A percentile compares a stretch with the other conserved stretches of the same genome.
phyloP scores from a whole-genome alignment of 2,888 invertebrate genomes.

The Philonicus albiceps region DNA sequence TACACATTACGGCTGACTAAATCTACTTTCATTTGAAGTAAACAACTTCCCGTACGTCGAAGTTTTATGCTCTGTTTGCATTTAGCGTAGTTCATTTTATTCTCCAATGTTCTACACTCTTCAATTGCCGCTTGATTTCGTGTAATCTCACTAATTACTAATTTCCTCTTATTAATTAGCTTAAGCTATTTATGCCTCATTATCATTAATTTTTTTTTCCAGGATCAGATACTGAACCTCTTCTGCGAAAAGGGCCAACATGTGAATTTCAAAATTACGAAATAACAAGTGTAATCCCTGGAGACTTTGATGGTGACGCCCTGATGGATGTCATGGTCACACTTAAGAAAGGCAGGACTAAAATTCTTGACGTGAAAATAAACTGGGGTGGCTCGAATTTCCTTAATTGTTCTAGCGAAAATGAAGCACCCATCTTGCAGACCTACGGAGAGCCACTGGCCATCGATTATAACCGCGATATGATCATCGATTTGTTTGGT shows the following conservation, averaged over 20 bases:
- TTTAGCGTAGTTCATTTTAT: not conserved
- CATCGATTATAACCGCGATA: slow-evolving; percentile 88
- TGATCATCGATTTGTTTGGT: slow-evolving; percentile 92
- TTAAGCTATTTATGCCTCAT: too few relatives aligned
- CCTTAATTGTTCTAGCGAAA: slow-evolving; percentile 70
- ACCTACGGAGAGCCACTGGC: slow-evolving; percentile 80
- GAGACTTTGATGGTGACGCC: slow-evolving; percentile 95
- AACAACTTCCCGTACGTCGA: not conserved
- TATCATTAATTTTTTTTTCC: too few relatives aligned
- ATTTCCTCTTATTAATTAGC: too few relatives aligned
- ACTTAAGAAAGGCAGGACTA: slow-evolving; percentile 58
- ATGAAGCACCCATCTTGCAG: slow-evolving; percentile 55
- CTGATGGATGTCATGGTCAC: slow-evolving; percentile 91
- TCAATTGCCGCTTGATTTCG: too few relatives aligned
- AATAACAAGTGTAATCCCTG: slow-evolving; percentile 86
- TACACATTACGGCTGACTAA: too few relatives aligned
- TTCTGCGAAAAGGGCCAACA: slow-evolving; percentile 64
- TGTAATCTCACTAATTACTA: too few relatives aligned
- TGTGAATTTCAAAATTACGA: slow-evolving; percentile 71
- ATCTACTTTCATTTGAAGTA: not conserved
- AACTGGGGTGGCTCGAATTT: slow-evolving; percentile 78
- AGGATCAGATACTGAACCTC: slow-evolving; percentile 68
- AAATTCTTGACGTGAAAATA: slow-evolving; percentile 69
- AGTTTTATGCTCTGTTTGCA: not conserved
- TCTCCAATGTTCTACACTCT: too few relatives aligned